Evolutionary conservation across 2,888 invertebrate genomes (phyloP), one percentile per base, ranked within the genome.

Genomic region (Euclidia mi): DNA sequence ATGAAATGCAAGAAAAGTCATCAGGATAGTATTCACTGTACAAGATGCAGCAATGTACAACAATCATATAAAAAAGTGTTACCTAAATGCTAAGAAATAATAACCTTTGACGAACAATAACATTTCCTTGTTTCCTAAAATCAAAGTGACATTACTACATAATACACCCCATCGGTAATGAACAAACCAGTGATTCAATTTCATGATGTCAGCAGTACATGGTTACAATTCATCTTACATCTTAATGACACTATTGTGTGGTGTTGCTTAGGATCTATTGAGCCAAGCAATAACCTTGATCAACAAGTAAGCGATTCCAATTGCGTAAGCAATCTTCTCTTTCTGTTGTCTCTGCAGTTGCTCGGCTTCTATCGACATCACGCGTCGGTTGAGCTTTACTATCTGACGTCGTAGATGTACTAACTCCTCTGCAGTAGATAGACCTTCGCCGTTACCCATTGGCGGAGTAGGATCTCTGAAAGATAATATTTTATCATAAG

Each of bases 211-310:
- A 87, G 87, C 81, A 84, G 80, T 84, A 85, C 76, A 85, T 83
- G 79, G 78, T 76, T 63, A 71, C 85, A 85, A 81, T 90, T 89
- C 89, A 89, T 87, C 89, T 90, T 91, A 91, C 69, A 82, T 79
- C 83, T 82, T 82, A 85, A 79, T 76, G 82, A 78, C 65, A 65
- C 78, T 74, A 76, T n/a, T 69, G 75, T 68, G 72, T 77, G 73
- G 66, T 65, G 52, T 70, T 57, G 64, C 76, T 91, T 94, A 94
- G 77, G 93, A 91, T 79, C 94, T 88, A 82, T 94, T 94, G 53
- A 98, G 94, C 98, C 98, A 98, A 76, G 97, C 95, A 71, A 98
- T 96, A 46, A 98, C 96, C 95, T 98, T 98, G 72, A 98, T 95
- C 71, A 98, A 93, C 87, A 98, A 96, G 89, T 98, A 98, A 25